These are phyloP conservation scores for Periophthalmus modestus DNA, from an alignment of 2,113 vertebrate species.

Conservation along the genomic window DNA sequence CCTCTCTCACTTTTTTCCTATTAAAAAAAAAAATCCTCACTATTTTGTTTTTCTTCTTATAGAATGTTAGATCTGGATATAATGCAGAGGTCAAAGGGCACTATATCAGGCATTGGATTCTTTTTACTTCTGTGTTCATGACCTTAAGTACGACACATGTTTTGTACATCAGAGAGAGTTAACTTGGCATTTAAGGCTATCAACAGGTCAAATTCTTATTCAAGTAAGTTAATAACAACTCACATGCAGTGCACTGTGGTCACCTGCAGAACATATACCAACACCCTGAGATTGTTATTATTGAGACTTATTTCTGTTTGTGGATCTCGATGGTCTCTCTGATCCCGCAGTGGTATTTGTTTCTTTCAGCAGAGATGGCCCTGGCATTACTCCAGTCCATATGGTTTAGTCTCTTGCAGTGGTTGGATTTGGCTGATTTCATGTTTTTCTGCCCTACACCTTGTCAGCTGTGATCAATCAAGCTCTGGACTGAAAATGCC, in stretches of 20 bases:
- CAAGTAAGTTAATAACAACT: background rate
- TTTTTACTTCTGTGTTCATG: background rate
- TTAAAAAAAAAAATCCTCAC: background rate
- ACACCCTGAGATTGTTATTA: no score
- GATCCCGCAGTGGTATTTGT: no score
- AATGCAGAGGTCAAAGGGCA: conserved; percentile 13
- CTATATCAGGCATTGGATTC: conserved; percentile 13
- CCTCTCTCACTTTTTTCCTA: background rate
- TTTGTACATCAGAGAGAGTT: conserved; percentile 14
- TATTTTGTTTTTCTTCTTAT: background rate
- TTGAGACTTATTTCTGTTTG: no score
- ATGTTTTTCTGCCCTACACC: no score
- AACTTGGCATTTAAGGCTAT: conserved; percentile 7
- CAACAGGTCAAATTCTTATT: conserved; percentile 15
- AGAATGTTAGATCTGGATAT: background rate
- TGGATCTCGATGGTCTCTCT: no score
- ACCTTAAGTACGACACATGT: conserved; percentile 1
- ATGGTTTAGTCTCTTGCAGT: no score
- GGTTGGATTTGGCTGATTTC: no score
- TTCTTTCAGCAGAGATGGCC: no score
- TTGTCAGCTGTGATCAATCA: no score
- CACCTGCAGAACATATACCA: no score
- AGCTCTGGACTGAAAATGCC: no score
- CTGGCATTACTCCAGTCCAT: no score
- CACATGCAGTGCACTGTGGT: background rate